Evolutionary conservation across 2,888 invertebrate species (phyloP).

Genomic region (Phengaris alcon): DNA sequence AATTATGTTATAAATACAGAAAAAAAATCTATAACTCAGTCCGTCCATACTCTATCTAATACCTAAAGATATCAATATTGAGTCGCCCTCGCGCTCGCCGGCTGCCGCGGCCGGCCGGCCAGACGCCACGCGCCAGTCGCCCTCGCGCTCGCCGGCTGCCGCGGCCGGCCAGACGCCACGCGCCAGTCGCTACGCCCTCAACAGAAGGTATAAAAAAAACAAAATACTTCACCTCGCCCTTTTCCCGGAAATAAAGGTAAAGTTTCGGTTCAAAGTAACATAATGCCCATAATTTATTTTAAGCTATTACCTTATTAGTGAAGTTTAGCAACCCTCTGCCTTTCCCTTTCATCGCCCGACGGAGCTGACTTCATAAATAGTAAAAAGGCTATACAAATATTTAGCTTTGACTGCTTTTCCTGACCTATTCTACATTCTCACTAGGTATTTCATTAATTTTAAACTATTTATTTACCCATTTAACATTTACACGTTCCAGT

Average conservation of each 20-base stretch:
- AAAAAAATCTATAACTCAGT: neutral
- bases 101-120: neutral
- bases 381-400: neutral
- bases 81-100: neutral
- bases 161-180: neutral
- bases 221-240: neutral
- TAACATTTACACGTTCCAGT: neutral
- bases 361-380: neutral
- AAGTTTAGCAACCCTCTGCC: conserved; percentile 3
- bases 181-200: conserved; percentile 6
- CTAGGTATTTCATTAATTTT: neutral
- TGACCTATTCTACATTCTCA: conserved; percentile 7
- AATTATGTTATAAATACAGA: neutral
- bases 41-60: neutral
- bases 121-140: neutral
- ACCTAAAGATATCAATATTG: neutral
- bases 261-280: neutral
- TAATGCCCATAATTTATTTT: conserved; percentile 21
- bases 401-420: conserved; percentile 5
- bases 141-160: neutral
- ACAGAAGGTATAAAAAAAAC: conserved; percentile 5
- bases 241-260: neutral
- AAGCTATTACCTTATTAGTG: conserved; percentile 24
- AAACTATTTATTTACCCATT: neutral
- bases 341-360: neutral